A percentile compares a stretch with the other conserved stretches of the same genome.
Evolutionary conservation across 2,797 vertebrate genomes (phyloP).

Genomic region (Buphagus erythrorhynchus): DNA sequence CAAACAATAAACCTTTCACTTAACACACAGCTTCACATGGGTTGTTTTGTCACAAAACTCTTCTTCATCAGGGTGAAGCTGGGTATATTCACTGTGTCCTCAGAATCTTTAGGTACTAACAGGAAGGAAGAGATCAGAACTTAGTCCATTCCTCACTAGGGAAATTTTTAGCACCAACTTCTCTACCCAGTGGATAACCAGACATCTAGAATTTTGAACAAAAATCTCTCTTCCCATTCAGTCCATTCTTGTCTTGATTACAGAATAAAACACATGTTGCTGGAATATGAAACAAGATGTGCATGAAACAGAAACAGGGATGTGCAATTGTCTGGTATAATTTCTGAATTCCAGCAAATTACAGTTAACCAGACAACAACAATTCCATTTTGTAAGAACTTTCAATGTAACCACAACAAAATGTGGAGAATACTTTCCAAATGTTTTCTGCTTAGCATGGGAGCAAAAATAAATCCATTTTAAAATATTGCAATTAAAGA

Average conservation of each 20-base stretch:
- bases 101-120: background rate
- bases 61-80: background rate
- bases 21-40: background rate
- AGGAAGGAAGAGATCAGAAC: background rate
- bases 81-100: background rate
- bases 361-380: background rate
- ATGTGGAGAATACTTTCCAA: background rate
- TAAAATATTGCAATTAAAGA: background rate
- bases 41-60: background rate
- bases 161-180: background rate
- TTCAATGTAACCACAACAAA: slow-evolving; percentile 19
- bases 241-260: background rate
- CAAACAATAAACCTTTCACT: background rate
- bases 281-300: background rate
- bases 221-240: background rate
- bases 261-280: background rate
- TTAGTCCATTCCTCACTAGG: background rate
- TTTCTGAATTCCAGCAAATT: slow-evolving; percentile 14
- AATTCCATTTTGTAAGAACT: background rate
- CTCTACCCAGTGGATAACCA: background rate
- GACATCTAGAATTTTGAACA: background rate
- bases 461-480: background rate
- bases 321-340: background rate
- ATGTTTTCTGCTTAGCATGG: background rate
- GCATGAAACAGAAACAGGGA: background rate